Evolutionary conservation across 2,797 vertebrate species (phyloP).

Genomic region (Diceros bicornis): DNA sequence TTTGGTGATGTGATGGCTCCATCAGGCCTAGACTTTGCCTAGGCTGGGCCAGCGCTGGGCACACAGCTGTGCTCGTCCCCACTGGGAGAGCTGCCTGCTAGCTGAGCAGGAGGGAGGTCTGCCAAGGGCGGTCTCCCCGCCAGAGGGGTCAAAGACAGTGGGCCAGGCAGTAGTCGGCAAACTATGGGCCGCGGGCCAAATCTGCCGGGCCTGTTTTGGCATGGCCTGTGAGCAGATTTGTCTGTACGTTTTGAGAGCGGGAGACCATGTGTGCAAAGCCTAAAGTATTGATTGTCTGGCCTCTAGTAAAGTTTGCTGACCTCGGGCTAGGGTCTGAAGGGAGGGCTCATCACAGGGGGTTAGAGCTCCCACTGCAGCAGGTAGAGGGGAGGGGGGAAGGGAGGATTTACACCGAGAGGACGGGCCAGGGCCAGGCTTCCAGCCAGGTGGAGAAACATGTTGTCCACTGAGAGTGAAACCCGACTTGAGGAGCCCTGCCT

Average conservation of each 20-base stretch:
- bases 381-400: background rate
- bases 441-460: background rate
- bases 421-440: background rate
- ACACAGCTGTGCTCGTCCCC: background rate
- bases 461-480: too few species aligned
- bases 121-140: background rate
- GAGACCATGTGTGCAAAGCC: background rate
- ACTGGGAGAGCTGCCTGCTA: background rate
- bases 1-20: background rate
- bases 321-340: background rate
- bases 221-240: background rate
- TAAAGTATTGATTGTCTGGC: background rate
- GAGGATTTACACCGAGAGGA: rapidly evolving
- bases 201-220: background rate
- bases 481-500: background rate
- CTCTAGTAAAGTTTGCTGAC: background rate
- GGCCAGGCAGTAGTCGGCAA: background rate
- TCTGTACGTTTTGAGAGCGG: background rate
- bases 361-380: background rate
- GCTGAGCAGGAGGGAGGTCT: background rate
- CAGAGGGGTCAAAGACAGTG: background rate
- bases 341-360: background rate
- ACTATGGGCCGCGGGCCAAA: background rate
- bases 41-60: background rate
- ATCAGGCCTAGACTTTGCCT: background rate